These are phyloP conservation scores for Avahi laniger DNA, from an alignment of 2,797 vertebrate genomes.

Conservation along the genomic window DNA sequence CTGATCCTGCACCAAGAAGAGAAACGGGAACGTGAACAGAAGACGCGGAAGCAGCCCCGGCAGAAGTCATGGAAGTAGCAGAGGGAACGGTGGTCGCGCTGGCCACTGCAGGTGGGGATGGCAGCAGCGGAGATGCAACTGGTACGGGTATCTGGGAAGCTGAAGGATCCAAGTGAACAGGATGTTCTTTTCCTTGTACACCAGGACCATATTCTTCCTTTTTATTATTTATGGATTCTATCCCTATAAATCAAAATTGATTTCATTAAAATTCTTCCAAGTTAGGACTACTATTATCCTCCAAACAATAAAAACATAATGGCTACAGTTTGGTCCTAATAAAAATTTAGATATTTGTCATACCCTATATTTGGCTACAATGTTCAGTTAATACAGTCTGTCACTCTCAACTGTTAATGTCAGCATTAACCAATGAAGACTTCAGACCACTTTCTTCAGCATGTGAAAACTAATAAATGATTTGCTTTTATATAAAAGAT, in stretches of 20 bases:
- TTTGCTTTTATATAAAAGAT: neutral
- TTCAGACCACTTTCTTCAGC: neutral
- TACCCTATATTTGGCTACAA: neutral
- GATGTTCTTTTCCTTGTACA: slow-evolving; percentile 78
- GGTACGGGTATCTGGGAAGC: slow-evolving; percentile 69
- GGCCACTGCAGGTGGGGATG: accelerated
- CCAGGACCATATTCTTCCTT: slow-evolving; percentile 84
- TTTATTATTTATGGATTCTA: slow-evolving; percentile 74
- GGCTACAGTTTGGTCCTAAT: slow-evolving; percentile 1
- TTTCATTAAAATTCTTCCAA: neutral
- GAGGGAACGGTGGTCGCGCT: neutral
- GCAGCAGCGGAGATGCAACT: neutral
- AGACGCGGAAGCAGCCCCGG: neutral
- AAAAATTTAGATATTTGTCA: neutral
- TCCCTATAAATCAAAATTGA: slow-evolving; percentile 58
- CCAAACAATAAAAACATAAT: neutral
- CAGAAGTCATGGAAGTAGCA: neutral
- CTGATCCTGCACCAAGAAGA: neutral
- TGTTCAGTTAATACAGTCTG: neutral
- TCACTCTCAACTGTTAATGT: neutral
- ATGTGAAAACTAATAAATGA: neutral
- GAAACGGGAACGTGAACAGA: neutral
- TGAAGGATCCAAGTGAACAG: slow-evolving; percentile 84
- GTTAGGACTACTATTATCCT: neutral
- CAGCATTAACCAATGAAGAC: neutral